Conservation (phyloP, 1,140 invertebrate genomes). For the Pseudomyrmex sp. region DNA sequence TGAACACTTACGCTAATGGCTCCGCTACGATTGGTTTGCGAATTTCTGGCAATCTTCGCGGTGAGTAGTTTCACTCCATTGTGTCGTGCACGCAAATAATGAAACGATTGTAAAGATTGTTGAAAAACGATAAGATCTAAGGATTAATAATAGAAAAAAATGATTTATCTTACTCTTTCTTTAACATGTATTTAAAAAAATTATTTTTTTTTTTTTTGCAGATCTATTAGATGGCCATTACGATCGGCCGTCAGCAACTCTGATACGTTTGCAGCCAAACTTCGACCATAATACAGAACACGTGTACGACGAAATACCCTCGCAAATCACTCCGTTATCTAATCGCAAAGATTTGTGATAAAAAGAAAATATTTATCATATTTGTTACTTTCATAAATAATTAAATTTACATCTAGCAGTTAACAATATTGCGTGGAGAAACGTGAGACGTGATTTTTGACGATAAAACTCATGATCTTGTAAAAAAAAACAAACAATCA, state of each 20-base stretch:
- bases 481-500: neutral
- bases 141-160: neutral
- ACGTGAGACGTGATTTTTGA: neutral
- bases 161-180: neutral
- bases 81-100: neutral
- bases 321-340: slow-evolving; percentile 73
- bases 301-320: slow-evolving; percentile 83
- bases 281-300: slow-evolving; percentile 77
- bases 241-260: slow-evolving; percentile 78
- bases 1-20: slow-evolving; percentile 80
- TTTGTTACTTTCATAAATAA: neutral
- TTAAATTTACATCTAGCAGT: slow-evolving; percentile 1
- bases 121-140: neutral
- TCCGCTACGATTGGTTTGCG: slow-evolving; percentile 79
- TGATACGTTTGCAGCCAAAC: slow-evolving; percentile 62
- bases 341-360: slow-evolving; percentile 70
- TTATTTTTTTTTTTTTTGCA: slow-evolving; percentile 38
- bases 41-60: slow-evolving; percentile 77
- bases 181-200: neutral
- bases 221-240: slow-evolving; percentile 82
- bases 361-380: neutral
- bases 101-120: neutral
- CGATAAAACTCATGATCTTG: neutral
- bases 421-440: neutral
- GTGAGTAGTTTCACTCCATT: slow-evolving; percentile 64